Percentiles rank a stretch among this genome's conserved stretches.
phyloP scores from a whole-genome alignment of 2,797 vertebrate species.

The Acipenser transmontanus region DNA sequence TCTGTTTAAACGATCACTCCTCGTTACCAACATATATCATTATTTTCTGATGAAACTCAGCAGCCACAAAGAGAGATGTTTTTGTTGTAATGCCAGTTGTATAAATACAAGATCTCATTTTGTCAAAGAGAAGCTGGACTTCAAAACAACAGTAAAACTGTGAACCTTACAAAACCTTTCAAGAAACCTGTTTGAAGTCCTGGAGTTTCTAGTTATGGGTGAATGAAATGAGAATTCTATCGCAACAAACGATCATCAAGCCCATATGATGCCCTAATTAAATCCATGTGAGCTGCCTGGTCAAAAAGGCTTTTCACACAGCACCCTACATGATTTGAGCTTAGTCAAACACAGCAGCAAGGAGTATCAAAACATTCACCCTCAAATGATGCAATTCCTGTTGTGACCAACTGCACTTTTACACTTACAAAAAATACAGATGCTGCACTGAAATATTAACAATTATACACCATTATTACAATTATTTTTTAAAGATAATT shows the following conservation, averaged over 20 bases:
- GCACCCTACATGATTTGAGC: conserved; percentile 62
- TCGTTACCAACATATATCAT: conserved; percentile 28
- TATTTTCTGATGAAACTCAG: conserved; percentile 37
- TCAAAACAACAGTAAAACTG: conserved; percentile 80
- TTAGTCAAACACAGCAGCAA: conserved; percentile 52
- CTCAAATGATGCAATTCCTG: conserved; percentile 45
- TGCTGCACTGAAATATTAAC: no score
- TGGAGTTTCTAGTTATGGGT: conserved; percentile 78
- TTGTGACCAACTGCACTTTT: not conserved
- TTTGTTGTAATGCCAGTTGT: conserved; percentile 82
- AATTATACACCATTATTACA: no score
- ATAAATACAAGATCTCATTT: conserved; percentile 73
- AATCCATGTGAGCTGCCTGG: conserved; percentile 74
- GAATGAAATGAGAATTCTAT: conserved; percentile 76
- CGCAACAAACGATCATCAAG: conserved; percentile 72
- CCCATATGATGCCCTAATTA: conserved; percentile 75
- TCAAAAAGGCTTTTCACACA: conserved; percentile 60
- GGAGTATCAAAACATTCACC: conserved; percentile 69
- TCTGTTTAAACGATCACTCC: conserved; percentile 25
- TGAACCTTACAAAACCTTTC: conserved; percentile 74
- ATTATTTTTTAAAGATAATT: no score
- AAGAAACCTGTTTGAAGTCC: conserved; percentile 74
- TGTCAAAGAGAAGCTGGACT: conserved; percentile 75
- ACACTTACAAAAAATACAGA: no score
- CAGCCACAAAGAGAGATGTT: conserved; percentile 54